Evolutionary conservation across 1,140 invertebrate species (phyloP), one percentile per base, ranked within the genome.

Genomic region (Nixonia krombeini): DNA sequence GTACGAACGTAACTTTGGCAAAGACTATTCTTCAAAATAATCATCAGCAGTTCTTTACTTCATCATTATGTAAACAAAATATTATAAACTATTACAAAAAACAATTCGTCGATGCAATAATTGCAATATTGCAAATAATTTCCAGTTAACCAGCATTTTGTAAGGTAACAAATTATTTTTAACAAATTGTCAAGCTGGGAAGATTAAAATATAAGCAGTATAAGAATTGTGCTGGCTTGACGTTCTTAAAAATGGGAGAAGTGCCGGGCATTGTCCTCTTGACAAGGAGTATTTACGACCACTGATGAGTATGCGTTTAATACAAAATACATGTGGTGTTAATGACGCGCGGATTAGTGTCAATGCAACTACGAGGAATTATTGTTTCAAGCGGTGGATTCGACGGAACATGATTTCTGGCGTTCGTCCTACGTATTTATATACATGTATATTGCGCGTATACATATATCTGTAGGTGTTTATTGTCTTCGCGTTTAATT

Each of bases 401-500:
- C 45, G 47, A 35, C 61, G 18, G 38, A 65, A 41, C 45, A 44
- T 52, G 41, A 58, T 51, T 50, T 49, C 44, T 59, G 55, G 57
- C 50, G 35, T 53, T 52, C 33, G 21, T 68, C 33, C 42, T 52
- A 40, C 25, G 33, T 40, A 57, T 66, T 41, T 29, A 61, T 70
- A 61, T 53, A 51, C 56, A 53, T 47, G 46, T 51, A 47, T 47
- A 25, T 52, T n/a, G n/a, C n/a, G 55, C 62, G 47, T 55, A 55
- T 46, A 65, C 25, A 68, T 51, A 58, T 44, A 56, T 52, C 63
- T 55, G 53, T 40, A 56, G 16, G 17, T 12, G 47, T 56, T 62
- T 64, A 59, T 66, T 63, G 58, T 63, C 59, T 63, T 69, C 49
- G 69, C 46, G 42, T 50, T 4, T 42, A 50, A 55, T 47, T 31